Evolutionary conservation across 2,888 invertebrate species (phyloP).

Genomic region (Pseudoips prasinana): DNA sequence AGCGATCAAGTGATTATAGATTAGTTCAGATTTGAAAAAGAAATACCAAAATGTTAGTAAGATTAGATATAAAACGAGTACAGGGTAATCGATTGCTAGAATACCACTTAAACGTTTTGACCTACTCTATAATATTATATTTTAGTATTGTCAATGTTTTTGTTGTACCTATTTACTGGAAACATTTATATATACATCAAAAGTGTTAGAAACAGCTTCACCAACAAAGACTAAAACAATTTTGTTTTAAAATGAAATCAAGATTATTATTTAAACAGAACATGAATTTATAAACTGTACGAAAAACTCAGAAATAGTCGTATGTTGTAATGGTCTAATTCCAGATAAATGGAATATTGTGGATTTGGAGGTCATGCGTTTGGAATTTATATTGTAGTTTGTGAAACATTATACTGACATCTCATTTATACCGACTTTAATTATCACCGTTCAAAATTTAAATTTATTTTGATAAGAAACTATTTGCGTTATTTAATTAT

Average conservation of each 20-base stretch:
- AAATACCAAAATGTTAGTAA: too few species aligned
- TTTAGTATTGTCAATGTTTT: too few species aligned
- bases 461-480: conserved; percentile 27
- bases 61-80: too few species aligned
- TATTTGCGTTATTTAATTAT: too few species aligned
- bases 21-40: too few species aligned
- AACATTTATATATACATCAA: conserved; percentile 18
- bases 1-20: too few species aligned
- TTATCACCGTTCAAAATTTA: conserved; percentile 26
- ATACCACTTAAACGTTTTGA: too few species aligned
- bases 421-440: conserved; percentile 37
- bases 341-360: conserved; percentile 64
- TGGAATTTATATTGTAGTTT: conserved; percentile 41
- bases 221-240: conserved; percentile 38
- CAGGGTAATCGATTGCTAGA: too few species aligned
- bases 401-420: conserved; percentile 42
- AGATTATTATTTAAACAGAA: conserved; percentile 51
- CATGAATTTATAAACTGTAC: conserved; percentile 56
- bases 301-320: conserved; percentile 58
- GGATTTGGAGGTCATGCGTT: conserved; percentile 53
- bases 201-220: conserved; percentile 32
- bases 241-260: conserved; percentile 51
- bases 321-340: conserved; percentile 71
- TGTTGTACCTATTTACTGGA: conserved; percentile 9
- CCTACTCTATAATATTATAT: too few species aligned